Evolutionary conservation across 2,113 vertebrate genomes (phyloP).

Genomic region (Shinisaurus crocodilurus): DNA sequence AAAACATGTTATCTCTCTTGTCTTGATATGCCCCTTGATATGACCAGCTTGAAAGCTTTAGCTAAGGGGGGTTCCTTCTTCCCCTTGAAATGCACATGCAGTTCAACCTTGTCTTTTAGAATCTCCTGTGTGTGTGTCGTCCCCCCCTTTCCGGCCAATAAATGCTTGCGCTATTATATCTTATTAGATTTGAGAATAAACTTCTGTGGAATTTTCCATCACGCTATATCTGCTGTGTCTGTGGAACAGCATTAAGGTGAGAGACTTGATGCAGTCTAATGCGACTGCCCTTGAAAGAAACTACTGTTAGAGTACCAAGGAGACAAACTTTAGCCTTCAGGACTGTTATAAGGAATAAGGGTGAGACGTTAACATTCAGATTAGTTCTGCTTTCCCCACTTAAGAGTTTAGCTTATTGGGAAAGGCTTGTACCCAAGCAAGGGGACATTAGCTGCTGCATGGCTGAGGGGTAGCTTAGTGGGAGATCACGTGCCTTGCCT

Average conservation of each 20-base stretch:
- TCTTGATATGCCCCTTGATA: neutral
- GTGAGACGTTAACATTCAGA: neutral
- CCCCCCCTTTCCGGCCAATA: neutral
- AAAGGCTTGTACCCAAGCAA: neutral
- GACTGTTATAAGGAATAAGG: constrained; percentile 34
- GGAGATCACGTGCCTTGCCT: no score
- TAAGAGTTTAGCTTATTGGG: neutral
- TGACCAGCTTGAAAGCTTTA: neutral
- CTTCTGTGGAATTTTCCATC: constrained; percentile 11
- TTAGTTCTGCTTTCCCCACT: constrained; percentile 28
- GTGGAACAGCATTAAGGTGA: constrained; percentile 7
- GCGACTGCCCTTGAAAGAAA: constrained; percentile 47
- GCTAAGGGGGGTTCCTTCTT: neutral
- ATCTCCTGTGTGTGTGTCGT: neutral
- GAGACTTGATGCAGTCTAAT: constrained; percentile 28
- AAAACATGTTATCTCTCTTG: neutral
- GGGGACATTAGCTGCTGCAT: neutral
- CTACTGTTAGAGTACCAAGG: constrained; percentile 48
- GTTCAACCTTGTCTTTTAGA: constrained; percentile 20
- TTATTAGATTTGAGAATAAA: constrained; percentile 43
- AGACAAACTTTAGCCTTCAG: constrained; percentile 28
- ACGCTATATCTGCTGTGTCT: constrained; percentile 12
- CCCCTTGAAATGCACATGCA: constrained; percentile 17
- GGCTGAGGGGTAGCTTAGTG: neutral
- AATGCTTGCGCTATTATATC: constrained; percentile 33